A percentile compares a stretch with the other conserved stretches of the same genome.
These are phyloP conservation scores for Drosophila cognata DNA, from an alignment of 2,888 invertebrate species.

Conservation along the genomic window DNA sequence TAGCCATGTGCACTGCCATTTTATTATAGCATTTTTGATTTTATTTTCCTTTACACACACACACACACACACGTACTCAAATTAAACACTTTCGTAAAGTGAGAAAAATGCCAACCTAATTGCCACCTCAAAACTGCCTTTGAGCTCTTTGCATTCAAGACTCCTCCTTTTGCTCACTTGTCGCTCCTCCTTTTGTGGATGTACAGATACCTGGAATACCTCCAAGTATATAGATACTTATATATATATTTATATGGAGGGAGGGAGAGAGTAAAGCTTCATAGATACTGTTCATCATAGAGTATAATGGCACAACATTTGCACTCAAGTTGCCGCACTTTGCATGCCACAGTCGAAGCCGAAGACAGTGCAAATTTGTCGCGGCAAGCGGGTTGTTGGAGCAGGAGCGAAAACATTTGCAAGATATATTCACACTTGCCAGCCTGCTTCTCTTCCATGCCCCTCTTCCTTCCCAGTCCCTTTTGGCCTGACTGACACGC, in stretches of 20 bases:
- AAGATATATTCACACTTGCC: slow-evolving; percentile 50
- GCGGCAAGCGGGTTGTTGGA: slow-evolving; percentile 34
- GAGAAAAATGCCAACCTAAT: slow-evolving; percentile 44
- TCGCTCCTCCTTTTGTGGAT: slow-evolving; percentile 3
- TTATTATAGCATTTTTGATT: not conserved
- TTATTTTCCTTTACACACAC: not conserved
- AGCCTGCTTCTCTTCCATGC: not conserved
- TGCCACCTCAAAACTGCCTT: slow-evolving; percentile 39
- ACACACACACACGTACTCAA: slow-evolving; percentile 14
- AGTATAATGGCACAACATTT: slow-evolving; percentile 76
- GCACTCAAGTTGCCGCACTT: slow-evolving; percentile 74
- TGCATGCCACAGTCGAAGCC: slow-evolving; percentile 55
- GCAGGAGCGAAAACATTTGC: slow-evolving; percentile 27
- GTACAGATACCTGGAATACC: slow-evolving; percentile 2
- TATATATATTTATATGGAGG: not conserved
- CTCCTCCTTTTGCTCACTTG: slow-evolving; percentile 23
- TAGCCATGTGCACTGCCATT: slow-evolving; percentile 1
- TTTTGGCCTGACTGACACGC: slow-evolving; percentile 57
- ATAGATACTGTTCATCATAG: slow-evolving; percentile 49
- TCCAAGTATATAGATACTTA: not conserved
- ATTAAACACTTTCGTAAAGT: slow-evolving; percentile 38
- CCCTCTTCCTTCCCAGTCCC: slow-evolving; percentile 10
- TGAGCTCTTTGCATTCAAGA: slow-evolving; percentile 15
- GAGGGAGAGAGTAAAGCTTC: slow-evolving; percentile 14
- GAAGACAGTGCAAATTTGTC: slow-evolving; percentile 76